These are phyloP conservation scores for Cochlearius cochlearius DNA, from an alignment of 2,113 vertebrate species.

Conservation along the genomic window DNA sequence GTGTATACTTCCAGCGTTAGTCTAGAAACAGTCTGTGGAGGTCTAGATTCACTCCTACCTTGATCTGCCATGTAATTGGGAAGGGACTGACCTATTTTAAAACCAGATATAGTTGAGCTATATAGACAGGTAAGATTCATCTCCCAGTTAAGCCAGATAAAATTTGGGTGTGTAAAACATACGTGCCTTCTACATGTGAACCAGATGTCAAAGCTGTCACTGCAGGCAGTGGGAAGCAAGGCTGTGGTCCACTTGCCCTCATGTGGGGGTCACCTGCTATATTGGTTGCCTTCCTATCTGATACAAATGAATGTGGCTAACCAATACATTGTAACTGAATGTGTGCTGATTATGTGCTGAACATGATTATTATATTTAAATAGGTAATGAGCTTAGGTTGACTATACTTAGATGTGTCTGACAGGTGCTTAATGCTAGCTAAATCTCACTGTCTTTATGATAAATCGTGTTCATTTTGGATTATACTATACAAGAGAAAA, in stretches of 20 bases:
- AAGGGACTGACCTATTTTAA: background rate
- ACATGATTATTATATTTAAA: background rate
- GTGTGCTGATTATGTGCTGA: background rate
- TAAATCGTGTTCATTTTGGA: background rate
- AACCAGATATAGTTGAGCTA: background rate
- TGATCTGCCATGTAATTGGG: background rate
- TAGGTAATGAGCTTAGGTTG: background rate
- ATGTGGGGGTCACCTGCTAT: background rate
- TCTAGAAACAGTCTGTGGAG: background rate
- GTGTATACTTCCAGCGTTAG: rapidly evolving
- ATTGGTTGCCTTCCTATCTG: background rate
- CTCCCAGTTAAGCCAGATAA: background rate
- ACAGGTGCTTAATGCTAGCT: background rate
- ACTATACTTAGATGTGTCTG: background rate
- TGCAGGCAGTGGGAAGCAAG: background rate
- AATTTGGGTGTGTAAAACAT: background rate
- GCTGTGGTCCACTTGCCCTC: background rate
- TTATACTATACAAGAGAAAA: background rate
- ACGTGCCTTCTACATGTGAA: background rate
- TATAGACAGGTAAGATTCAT: background rate
- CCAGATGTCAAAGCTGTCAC: background rate
- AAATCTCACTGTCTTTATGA: background rate
- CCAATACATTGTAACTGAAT: background rate
- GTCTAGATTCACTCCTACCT: background rate
- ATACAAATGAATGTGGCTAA: background rate